Percentiles rank a stretch among this genome's conserved stretches.
phyloP scores from a whole-genome alignment of 2,797 vertebrate species.

The Schizopygopsis pylzovi region DNA sequence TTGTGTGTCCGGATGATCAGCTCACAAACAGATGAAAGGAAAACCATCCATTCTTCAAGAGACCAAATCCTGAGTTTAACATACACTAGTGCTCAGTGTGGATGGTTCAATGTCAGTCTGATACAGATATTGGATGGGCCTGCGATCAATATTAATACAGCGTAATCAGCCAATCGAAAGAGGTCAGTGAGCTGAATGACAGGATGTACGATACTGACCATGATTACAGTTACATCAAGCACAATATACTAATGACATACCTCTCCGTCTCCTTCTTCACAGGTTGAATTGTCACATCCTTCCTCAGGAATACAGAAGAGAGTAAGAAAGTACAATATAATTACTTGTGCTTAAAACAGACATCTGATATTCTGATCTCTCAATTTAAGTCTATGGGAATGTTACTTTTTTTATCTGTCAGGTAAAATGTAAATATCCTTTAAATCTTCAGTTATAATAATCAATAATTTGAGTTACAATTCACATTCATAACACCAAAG shows the following conservation, averaged over 20 bases:
- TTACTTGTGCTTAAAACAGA: background rate
- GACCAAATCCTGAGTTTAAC: background rate
- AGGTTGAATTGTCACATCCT: background rate
- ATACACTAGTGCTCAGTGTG: background rate
- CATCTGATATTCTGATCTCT: background rate
- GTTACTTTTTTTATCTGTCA: background rate
- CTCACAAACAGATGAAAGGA: background rate
- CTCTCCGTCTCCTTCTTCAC: background rate
- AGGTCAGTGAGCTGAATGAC: slow-evolving; percentile 43
- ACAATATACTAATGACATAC: background rate
- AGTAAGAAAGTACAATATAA: background rate
- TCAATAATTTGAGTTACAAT: too few relatives aligned
- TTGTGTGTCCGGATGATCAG: background rate
- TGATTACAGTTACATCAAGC: background rate
- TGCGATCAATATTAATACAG: slow-evolving; percentile 47
- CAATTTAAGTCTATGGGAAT: background rate
- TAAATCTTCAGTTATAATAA: too few relatives aligned
- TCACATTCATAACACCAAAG: too few relatives aligned
- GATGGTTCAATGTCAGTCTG: slow-evolving; percentile 10
- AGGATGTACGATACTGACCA: slow-evolving; percentile 21
- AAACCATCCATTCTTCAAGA: background rate
- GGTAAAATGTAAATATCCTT: background rate
- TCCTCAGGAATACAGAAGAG: background rate
- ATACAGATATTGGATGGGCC: slow-evolving; percentile 21
- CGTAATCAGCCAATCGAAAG: slow-evolving; percentile 47